phyloP scores from a whole-genome alignment of 2,797 vertebrate species.

The Danio kyathit region DNA sequence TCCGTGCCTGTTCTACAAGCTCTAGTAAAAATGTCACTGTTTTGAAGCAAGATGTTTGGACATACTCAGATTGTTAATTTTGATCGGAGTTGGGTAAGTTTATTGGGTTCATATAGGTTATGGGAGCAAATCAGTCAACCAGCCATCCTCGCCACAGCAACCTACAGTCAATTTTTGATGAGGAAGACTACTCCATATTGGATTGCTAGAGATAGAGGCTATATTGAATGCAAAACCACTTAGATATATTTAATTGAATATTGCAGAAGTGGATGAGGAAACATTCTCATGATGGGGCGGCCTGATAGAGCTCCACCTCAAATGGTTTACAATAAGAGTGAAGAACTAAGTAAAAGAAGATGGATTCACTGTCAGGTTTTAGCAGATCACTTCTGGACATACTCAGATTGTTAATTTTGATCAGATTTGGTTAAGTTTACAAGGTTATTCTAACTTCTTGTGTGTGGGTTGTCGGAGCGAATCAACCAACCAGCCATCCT shows the following conservation, averaged over 20 bases:
- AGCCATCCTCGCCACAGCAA: neutral
- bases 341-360: neutral
- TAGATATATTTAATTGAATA: neutral
- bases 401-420: too few relatives aligned
- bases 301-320: neutral
- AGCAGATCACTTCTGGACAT: neutral
- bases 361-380: neutral
- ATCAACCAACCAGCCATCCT: too few relatives aligned
- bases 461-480: too few relatives aligned
- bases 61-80: neutral
- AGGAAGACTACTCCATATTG: neutral
- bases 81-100: neutral
- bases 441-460: too few relatives aligned
- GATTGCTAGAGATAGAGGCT: neutral
- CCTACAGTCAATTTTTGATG: neutral
- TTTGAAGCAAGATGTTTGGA: neutral
- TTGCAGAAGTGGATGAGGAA: neutral
- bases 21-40: neutral
- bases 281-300: neutral
- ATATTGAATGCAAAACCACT: neutral
- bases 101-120: too few relatives aligned
- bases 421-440: too few relatives aligned
- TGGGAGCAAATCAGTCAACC: too few relatives aligned
- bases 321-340: neutral
- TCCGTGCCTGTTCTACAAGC: neutral